Base-by-base conservation (phyloP, 2,888 invertebrate genomes). In the Mechanitis messenoides region DNA sequence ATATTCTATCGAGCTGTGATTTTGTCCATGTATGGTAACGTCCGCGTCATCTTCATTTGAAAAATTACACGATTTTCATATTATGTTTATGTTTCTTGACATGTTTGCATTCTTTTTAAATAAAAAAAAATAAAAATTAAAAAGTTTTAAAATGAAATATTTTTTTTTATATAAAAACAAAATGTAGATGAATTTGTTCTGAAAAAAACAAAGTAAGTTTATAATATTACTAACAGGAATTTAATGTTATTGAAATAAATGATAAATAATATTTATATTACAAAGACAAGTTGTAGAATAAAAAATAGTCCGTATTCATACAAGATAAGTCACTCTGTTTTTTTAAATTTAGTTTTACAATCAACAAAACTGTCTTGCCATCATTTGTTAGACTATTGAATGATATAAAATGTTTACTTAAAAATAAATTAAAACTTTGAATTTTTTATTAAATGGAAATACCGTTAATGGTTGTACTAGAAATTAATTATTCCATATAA, bases 241-340 rank as follows among this genome's bases (percentile, higher is more conserved):
- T 50, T 55, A 55, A 55, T 50, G 55, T 58, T 58, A 42, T 61
- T 47, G 33, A 55, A 55, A 47, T 35, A 61, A 47, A 55, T 58
- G 50, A 55, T 58, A 55, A 55, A 55, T 42, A 58, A 58, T 45
- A 38, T 42, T 54, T 46, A 45, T 53, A 54, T 58, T 45, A 50
- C 47, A 60, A 38, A 47, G 54, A 35, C 45, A 50, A 11, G 47
- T 38, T 45, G 28, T 54, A 47, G 42, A 47, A 2, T n/a, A 42
- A 56, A 58, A 58, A 62, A 58, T 50, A 28, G 61, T 61, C 58
- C 31, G 33, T 20, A 20, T 42, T 54, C 45, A 58, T 58, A 62
- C 35, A 33, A 62, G 55, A 53, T 57, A 47, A 42, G 54, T 54
- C 53, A 46, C 54, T 61, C 47, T 55, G 47, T 54, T 33, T 61